Evolutionary conservation across 2,113 vertebrate genomes (phyloP), one percentile per base, ranked within the genome.

Genomic region (Polypterus senegalus): DNA sequence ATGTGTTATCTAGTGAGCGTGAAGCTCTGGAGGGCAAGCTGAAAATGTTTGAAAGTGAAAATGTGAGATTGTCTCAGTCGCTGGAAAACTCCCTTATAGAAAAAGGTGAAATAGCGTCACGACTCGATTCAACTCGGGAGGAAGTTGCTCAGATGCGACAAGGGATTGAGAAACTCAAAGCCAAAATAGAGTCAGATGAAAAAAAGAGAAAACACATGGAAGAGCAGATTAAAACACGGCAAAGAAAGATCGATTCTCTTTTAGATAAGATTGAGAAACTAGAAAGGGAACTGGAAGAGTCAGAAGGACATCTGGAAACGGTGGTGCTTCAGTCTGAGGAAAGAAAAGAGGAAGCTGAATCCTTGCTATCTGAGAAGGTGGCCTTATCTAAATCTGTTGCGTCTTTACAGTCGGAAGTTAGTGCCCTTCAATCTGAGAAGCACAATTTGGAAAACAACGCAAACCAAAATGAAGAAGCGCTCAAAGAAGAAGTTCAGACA

Each of bases 121-220:
- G 88, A 6, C 79, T 97, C 47, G 82, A 77, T 46, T 84, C 87
- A n/a, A 90, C 91, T 3, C 87, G 92, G 59, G 83, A 88, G 9
- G 91, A 95, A 66, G 78, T 88, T 57, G 68, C 66, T 48, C 83
- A 92, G 72, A 79, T 96, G 84, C 81, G 80, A 46, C 69, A 48
- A 0, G 90, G 89, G 54, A 95, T 93, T 1, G 92, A 97, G 76
- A 93, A 89, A 61, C 85, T 97, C 6, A 85, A 87, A 68, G 78
- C 90, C 49, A 88, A 88, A 67, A 94, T 97, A 3, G 90, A 94
- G 72, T 89, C 88, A 0, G 93, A 96, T 44, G 91, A 97, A 69
- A 88, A 80, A 67, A 89, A 86, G 78, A 92, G 83, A 58, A 69
- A 46, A 9, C 76, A 81, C 0, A 57, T 86, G 67, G 65, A 67